Evolutionary conservation across 1,140 invertebrate species (phyloP), one percentile per base, ranked within the genome.

Genomic region (Magallana gigas): DNA sequence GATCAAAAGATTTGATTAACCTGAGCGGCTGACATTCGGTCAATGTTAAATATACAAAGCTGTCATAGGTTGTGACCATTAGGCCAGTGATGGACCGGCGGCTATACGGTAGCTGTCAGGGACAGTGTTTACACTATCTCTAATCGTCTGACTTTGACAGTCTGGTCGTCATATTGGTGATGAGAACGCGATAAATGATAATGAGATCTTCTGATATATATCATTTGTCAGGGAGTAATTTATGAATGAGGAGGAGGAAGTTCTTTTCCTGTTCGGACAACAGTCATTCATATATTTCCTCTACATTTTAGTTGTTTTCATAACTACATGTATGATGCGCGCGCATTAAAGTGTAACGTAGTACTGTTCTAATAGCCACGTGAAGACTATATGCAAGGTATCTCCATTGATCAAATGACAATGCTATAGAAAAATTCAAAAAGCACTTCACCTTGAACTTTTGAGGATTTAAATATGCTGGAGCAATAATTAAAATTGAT

Each of bases 111-210:
- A 76, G 36, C 68, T 76, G 68, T 76, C 68, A 76, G 23, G 68
- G 23, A 18, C 68, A 76, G 68, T 76, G 68, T 76, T 76, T 76
- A 29, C 23, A 76, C 68, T 11, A 29, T 76, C 23, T 23, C 36
- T 76, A 76, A 76, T 76, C 23, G 23, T 29, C 68, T 76, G 68
- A 29, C 68, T 29, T 29, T 76, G 68, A 76, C 68, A 76, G 23
- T 9, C 6, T 29, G 9, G 60, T 76, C 18, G 68, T 76, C 68
- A 76, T 76, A 12, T 29, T 76, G 23, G 68, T 76, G 68, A 76
- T 76, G 68, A 76, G 23, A 23, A 29, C 18, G 68, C 68, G 68
- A 76, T 76, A 76, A 76, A 76, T 76, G 68, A 76, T 76, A 76
- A 76, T 29, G 68, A 23, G 23, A 23, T 29, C 68, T 76, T 76